Conservation (phyloP, 1,140 invertebrate genomes). For the Papilio xuthus region DNA sequence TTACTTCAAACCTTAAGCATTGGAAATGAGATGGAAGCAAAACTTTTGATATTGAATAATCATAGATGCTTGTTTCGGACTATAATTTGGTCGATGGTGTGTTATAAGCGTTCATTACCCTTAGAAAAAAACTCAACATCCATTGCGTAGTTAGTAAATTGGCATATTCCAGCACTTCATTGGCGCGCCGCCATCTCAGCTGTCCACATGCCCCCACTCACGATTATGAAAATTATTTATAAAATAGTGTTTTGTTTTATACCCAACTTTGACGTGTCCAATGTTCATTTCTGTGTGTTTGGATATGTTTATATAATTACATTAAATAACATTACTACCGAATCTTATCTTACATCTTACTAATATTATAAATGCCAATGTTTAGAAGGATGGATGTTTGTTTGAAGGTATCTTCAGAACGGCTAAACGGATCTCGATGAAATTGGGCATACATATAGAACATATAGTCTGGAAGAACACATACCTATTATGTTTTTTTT, state of each 20-base stretch:
- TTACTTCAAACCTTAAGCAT: no score
- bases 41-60: background rate
- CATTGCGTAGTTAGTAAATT: conserved; percentile 37
- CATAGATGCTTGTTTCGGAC: background rate
- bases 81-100: background rate
- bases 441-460: no score
- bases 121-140: background rate
- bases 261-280: conserved; percentile 54
- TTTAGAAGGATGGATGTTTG: no score
- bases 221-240: conserved; percentile 69
- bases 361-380: no score
- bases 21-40: no score
- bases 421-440: no score
- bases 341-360: no score
- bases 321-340: background rate
- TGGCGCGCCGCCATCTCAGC: conserved; percentile 69
- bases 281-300: background rate
- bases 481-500: no score
- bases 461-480: no score
- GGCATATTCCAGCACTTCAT: conserved; percentile 54
- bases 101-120: background rate
- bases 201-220: conserved; percentile 65
- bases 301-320: background rate
- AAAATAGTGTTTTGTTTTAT: conserved; percentile 76
- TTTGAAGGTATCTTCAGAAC: no score